Evolutionary conservation across 2,797 vertebrate species (phyloP), one percentile per base, ranked within the genome.

Genomic region (Pipistrellus kuhlii): DNA sequence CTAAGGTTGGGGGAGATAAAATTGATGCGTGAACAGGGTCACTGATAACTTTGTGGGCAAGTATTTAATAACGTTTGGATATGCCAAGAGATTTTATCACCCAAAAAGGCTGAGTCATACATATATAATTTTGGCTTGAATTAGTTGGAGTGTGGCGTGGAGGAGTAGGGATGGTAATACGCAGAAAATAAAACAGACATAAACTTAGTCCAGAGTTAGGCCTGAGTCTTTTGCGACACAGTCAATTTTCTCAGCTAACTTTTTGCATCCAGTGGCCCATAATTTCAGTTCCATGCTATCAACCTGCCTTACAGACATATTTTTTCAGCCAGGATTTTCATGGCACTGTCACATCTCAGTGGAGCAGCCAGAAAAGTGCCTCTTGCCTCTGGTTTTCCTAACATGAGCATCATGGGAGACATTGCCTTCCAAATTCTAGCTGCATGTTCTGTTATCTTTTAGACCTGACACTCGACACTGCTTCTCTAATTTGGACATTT

Each of bases 21-120:
- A 94, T 0, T 62, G 51, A 78, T 93, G 8, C 66, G n/a, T 44
- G 48, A 95, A 18, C 59, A 32, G 51, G 27, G 69, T 91, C 91
- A 89, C 81, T 94, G 92, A 89, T 95, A 96, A 94, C 51, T 88
- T 86, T 89, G 81, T 82, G 69, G 41, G 32, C 81, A 95, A 92
- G 14, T 80, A 92, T 93, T 62, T n/a, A n/a, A n/a, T n/a, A n/a
- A n/a, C 83, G 68, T 92, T 81, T 81, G 32, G 76, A 85, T 87
- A 78, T 32, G 30, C 64, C 55, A 93, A 89, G 48, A 93, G 71
- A 91, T 87, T 75, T 93, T 94, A 96, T 93, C 84, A 86, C 27
- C 72, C 90, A 32, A 84, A 95, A 86, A 25, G 25, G n/a, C 66
- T 91, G 85, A 92, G 85, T 92, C 80, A 82, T 90, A 21, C 12